Evolutionary conservation across 2,888 invertebrate species (phyloP).

Genomic region (Syritta pipiens): DNA sequence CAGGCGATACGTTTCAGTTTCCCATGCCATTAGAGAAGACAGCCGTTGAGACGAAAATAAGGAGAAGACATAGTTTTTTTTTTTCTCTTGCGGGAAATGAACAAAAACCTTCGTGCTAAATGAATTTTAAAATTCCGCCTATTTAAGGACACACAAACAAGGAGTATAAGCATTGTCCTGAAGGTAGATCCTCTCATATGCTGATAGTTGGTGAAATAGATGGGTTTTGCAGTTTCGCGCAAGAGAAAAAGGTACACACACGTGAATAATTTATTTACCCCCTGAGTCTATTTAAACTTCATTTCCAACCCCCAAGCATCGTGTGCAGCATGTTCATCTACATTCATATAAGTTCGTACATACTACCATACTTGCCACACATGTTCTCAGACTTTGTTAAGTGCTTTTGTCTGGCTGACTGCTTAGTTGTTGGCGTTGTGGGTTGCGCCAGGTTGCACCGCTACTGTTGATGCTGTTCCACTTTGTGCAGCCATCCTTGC

Average conservation of each 20-base stretch:
- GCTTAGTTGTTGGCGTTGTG: constrained; percentile 37
- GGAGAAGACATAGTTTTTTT: constrained; percentile 4
- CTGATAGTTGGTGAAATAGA: constrained; percentile 33
- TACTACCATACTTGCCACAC: constrained; percentile 50
- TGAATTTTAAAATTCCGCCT: constrained; percentile 59
- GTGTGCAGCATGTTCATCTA: constrained; percentile 35
- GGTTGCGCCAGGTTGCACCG: constrained; percentile 7
- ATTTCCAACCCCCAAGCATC: constrained; percentile 39
- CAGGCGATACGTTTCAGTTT: constrained; percentile 16
- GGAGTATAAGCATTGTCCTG: constrained; percentile 8
- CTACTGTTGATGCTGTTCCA: constrained; percentile 39
- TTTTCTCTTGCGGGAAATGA: constrained; percentile 33
- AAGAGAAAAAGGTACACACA: constrained; percentile 45
- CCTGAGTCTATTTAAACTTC: constrained; percentile 56
- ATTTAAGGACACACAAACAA: constrained; percentile 43
- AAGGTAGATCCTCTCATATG: constrained; percentile 18
- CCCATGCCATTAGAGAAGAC: constrained; percentile 19
- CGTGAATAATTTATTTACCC: constrained; percentile 61
- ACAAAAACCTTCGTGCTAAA: constrained; percentile 50
- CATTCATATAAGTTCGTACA: constrained; percentile 9
- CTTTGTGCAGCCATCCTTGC: constrained; percentile 24
- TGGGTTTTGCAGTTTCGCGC: constrained; percentile 37
- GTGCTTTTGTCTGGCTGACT: constrained; percentile 66
- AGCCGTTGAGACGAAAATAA: constrained; percentile 16
- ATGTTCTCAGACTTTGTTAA: constrained; percentile 66